Evolutionary conservation across 2,113 vertebrate genomes (phyloP), one percentile per base, ranked within the genome.

Genomic region (Euleptes europaea): DNA sequence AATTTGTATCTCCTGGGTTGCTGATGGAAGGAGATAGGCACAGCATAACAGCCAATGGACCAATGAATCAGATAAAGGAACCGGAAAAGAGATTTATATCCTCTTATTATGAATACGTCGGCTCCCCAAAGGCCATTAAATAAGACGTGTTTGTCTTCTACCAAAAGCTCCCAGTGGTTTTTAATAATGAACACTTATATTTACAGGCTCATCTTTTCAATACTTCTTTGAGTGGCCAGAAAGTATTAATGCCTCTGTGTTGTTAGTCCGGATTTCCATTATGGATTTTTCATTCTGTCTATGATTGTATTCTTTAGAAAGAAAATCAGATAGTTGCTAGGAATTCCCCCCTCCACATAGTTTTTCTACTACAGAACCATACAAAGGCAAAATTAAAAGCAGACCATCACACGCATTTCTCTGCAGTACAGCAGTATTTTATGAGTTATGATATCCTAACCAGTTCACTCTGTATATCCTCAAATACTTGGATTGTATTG

Each of bases 81-180:
- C 14, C 79, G 89, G 88, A 91, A 89, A 84, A 78, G 54, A 93
- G 60, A 91, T 92, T 91, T 90, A 84, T 87, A 51, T 82, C 83
- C 88, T 90, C 81, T 92, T 94, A 92, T 88, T 88, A 89, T 84
- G 90, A 94, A 85, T 91, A 88, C 72, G 28, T 74, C 93, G 57
- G 14, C n/a, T 91, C 88, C 70, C 88, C 84, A 93, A 91, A 44
- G 86, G 42, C 82, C 75, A 82, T 83, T 94, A 92, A 93, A 88
- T 86, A 92, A 94, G 87, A 91, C 23, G 28, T 79, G 63, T 91
- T 84, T 94, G 54, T 94, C 86, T 92, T 92, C 73, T 87, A 89
- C n/a, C 76, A 91, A 90, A 3, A 76, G 81, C 15, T 94, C 80
- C 72, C 75, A 88, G 77, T 88, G 73, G 26, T 66, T 93, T 94